Base-by-base conservation (phyloP, 2,888 invertebrate genomes). In the Drosophila ustulata region DNA sequence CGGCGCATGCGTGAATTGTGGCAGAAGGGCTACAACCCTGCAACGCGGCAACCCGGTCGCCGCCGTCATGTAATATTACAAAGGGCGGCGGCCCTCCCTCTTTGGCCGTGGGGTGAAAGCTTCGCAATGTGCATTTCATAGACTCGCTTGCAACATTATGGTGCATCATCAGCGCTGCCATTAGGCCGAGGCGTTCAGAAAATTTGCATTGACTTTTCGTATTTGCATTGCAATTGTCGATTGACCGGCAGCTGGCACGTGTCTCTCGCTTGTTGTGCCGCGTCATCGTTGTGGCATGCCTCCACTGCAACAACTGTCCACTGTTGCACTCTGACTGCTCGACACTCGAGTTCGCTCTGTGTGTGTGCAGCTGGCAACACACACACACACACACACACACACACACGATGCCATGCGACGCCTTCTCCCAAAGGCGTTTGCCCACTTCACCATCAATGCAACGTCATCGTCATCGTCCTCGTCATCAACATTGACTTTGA, bases 181-280 rank as follows among this genome's bases (percentile, higher is more conserved):
- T 63, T 63, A 64, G 57, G 30, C 34, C 9, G 39, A 39, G 28
- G 56, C 63, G 26, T 6, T 34, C 26, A 52, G 32, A 64, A 64
- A 69, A 63, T 75, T 69, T 75, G 76, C 79, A 79, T 76, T 79
- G 79, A 79, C 79, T 76, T 79, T 52, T n/a, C n/a, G n/a, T n/a
- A n/a, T n/a, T n/a, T n/a, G n/a, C n/a, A n/a, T n/a, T 63, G 52
- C 56, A 56, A 56, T 56, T 56, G 34, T 56, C 13, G 34, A 70
- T 71, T 71, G 70, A 41, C 71, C 65, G 46, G 55, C 75, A 78
- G 75, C 78, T 56, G 68, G 32, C 52, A 47, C 46, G 57, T 57
- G 57, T 47, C 46, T 47, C 18, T 18, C 18, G 18, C 18, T 88
- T 78, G 34, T 61, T 57, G 51, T 78, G 79, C 65, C 37, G 13